Percentiles rank a stretch among this genome's conserved stretches.
These are phyloP conservation scores for Procambarus virginalis DNA, from an alignment of 1,140 invertebrate genomes.

Conservation along the genomic window DNA sequence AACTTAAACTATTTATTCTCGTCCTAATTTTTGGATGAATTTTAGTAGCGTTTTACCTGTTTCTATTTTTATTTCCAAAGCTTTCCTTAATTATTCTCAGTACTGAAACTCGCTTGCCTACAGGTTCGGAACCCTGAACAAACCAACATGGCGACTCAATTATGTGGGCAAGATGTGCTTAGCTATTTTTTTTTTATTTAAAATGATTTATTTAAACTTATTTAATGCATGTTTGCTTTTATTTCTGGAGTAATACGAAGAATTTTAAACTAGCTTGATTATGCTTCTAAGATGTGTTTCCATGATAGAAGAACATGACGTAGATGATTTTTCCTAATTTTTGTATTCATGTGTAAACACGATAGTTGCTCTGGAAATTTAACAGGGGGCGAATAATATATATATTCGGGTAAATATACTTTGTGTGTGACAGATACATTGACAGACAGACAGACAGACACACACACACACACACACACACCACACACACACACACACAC, in stretches of 20 bases:
- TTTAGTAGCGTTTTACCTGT: not conserved
- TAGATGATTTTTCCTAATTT: not conserved
- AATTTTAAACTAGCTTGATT: constrained; percentile 22
- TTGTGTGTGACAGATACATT: not conserved
- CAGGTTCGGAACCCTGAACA: constrained; percentile 8
- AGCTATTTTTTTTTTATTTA: constrained; percentile 49
- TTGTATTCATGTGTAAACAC: not conserved
- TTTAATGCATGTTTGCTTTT: constrained; percentile 57
- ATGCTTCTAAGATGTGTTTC: constrained; percentile 34
- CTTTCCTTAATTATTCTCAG: not conserved
- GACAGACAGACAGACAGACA: too few relatives aligned
- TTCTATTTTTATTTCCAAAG: not conserved
- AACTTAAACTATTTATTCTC: not conserved
- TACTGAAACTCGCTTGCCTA: not conserved
- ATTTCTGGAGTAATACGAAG: constrained; percentile 33
- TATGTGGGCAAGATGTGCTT: constrained; percentile 42
- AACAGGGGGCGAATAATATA: not conserved
- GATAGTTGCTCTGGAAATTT: not conserved
- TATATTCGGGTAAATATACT: not conserved
- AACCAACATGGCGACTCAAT: constrained; percentile 11
- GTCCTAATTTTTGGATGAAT: not conserved
- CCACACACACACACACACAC: constrained; percentile 12
- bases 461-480: constrained; percentile 1
- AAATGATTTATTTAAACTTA: constrained; percentile 52
- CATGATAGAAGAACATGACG: constrained; percentile 14